Evolutionary conservation across 2,113 vertebrate genomes (phyloP), one percentile per base, ranked within the genome.

Genomic region (Phoxinus phoxinus): DNA sequence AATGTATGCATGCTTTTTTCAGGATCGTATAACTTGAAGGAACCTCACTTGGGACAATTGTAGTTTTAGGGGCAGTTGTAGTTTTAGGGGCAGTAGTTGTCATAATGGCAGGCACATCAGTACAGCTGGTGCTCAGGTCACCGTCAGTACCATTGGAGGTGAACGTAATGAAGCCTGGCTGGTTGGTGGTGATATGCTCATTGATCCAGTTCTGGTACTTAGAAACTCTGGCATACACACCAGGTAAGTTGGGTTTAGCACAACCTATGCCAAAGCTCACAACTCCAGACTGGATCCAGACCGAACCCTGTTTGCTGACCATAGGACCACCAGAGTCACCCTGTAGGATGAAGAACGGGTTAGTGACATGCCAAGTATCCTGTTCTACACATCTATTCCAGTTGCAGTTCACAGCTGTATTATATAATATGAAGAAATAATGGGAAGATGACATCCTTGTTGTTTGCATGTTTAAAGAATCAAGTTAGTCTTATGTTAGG

Each of bases 231-330:
- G 83, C 1, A 61, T 88, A 90, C 35, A 88, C 83, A 17, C 89
- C 89, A 21, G 89, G 89, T 0, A 0, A 71, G 0, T 80, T 6
- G 30, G 23, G 0, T 1, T 2, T 2, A 75, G 92, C 95, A 89
- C 96, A 96, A 71, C 93, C 90, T 0, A 90, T 63, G 87, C 96
- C 96, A 92, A 95, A 96, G 91, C 94, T 96, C 77, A 96, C 95
- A 86, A 95, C 92, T 81, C 95, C 87, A 23, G 65, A 41, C 69
- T 88, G 87, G 67, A 88, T 23, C 89, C 87, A 87, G 35, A n/a
- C 3, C 4, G 35, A 19, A 37, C 25, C 44, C 51, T 84, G 73
- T 75, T 87, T 90, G 63, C 69, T 63, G 25, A 88, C 87, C 32
- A 88, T 27, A 11, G 89, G 95, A 83, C 96, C 95, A 15, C 96